A percentile compares a stretch with the other conserved stretches of the same genome.
phyloP scores from a whole-genome alignment of 2,113 vertebrate species.

The Ammodytes dubius region DNA sequence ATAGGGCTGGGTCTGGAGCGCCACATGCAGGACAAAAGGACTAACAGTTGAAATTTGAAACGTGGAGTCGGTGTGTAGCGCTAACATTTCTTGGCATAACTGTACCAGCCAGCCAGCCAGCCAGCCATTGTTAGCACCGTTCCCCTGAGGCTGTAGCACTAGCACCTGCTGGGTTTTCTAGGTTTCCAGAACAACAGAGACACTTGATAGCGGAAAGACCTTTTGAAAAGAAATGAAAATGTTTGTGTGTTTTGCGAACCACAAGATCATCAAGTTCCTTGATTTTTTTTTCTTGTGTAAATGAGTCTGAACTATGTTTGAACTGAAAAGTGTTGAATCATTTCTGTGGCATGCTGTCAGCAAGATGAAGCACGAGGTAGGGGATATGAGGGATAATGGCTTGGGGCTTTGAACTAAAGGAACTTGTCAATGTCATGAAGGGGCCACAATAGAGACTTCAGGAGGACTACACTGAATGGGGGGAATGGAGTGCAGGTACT shows the following conservation, averaged over 20 bases:
- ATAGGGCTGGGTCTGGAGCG: neutral
- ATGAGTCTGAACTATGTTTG: slow-evolving; percentile 25
- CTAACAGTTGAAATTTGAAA: neutral
- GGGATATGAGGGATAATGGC: slow-evolving; percentile 26
- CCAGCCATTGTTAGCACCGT: slow-evolving; percentile 4
- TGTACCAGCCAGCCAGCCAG: slow-evolving; percentile 2
- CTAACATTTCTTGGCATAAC: slow-evolving; percentile 1
- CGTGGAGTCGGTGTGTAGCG: neutral
- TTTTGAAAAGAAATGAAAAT: neutral
- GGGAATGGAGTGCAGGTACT: neutral
- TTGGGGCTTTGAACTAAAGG: slow-evolving; percentile 20
- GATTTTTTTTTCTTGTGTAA: slow-evolving; percentile 10
- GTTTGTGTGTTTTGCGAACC: slow-evolving; percentile 13
- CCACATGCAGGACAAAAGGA: slow-evolving; percentile 21
- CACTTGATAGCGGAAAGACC: slow-evolving; percentile 4
- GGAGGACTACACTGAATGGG: slow-evolving; percentile 17
- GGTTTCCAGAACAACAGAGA: neutral
- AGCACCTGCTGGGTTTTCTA: slow-evolving; percentile 20
- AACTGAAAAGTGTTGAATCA: slow-evolving; percentile 23
- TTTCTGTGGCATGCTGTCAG: slow-evolving; percentile 26
- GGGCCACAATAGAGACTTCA: slow-evolving; percentile 5
- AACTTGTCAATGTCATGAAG: slow-evolving; percentile 33
- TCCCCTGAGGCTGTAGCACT: neutral
- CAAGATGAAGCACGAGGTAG: slow-evolving; percentile 26
- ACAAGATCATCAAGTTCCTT: slow-evolving; percentile 14